Evolutionary conservation across 2,797 vertebrate species (phyloP).

Genomic region (Bradypodion pumilum): DNA sequence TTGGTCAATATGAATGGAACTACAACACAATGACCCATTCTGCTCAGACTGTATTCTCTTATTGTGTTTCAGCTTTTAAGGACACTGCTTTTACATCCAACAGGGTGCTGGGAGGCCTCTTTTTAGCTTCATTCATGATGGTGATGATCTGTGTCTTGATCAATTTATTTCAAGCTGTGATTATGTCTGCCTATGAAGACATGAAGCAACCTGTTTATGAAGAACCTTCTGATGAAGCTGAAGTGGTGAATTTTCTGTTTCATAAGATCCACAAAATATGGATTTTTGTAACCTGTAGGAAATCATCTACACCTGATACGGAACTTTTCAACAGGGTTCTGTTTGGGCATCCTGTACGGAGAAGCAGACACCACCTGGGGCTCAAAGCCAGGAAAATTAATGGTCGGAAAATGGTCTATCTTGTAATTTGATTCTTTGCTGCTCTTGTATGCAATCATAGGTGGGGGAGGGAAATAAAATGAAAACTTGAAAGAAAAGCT

Average conservation of each 20-base stretch:
- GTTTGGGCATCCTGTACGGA: constrained; percentile 56
- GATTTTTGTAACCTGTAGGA: constrained; percentile 10
- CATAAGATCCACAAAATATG: constrained; percentile 22
- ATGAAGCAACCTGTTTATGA: constrained; percentile 62
- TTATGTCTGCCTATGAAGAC: constrained; percentile 61
- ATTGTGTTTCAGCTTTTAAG: constrained; percentile 64
- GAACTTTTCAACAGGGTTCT: constrained; percentile 42
- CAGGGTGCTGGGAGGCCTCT: constrained; percentile 57
- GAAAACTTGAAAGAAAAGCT: background rate
- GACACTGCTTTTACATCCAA: constrained; percentile 50
- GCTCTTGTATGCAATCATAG: background rate
- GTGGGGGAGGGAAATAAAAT: background rate
- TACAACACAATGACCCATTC: constrained; percentile 62
- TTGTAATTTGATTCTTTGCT: constrained; percentile 51
- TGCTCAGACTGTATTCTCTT: constrained; percentile 66
- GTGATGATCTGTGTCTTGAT: constrained; percentile 68
- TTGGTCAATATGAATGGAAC: constrained; percentile 70
- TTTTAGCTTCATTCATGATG: constrained; percentile 65
- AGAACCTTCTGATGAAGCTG: constrained; percentile 66
- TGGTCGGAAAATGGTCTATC: constrained; percentile 60
- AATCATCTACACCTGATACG: background rate
- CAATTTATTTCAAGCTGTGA: constrained; percentile 66
- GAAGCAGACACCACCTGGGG: constrained; percentile 36
- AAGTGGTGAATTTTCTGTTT: constrained; percentile 54
- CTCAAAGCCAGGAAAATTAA: constrained; percentile 67